Evolutionary conservation across 2,113 vertebrate genomes (phyloP).

Genomic region (Apteryx owenii): DNA sequence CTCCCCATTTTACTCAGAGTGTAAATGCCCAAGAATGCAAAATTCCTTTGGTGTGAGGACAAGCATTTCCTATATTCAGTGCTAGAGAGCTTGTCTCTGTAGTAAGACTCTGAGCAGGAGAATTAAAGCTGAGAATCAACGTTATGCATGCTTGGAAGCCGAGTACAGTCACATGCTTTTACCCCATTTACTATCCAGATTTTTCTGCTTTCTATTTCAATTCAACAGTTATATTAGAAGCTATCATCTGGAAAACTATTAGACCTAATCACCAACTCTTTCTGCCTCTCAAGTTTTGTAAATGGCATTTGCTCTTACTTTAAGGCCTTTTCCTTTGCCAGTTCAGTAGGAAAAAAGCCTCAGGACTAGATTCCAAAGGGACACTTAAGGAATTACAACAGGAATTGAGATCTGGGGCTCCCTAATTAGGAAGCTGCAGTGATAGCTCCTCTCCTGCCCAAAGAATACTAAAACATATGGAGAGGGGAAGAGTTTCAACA

Average conservation of each 20-base stretch:
- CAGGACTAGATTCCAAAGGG: background rate
- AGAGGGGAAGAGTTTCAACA: background rate
- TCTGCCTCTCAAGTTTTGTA: background rate
- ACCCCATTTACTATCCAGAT: background rate
- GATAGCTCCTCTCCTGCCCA: background rate
- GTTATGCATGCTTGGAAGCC: background rate
- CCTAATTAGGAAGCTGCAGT: background rate
- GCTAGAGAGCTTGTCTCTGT: background rate
- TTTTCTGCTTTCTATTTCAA: slow-evolving; percentile 7
- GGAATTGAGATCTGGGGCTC: background rate
- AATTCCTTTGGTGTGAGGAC: background rate
- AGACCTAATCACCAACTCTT: background rate
- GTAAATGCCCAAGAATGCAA: background rate
- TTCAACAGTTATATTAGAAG: slow-evolving; percentile 1
- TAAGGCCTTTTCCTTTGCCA: background rate
- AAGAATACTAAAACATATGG: background rate
- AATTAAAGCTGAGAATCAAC: background rate
- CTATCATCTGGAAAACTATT: background rate
- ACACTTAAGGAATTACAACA: background rate
- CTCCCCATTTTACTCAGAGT: background rate
- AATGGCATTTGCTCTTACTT: background rate
- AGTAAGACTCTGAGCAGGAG: background rate
- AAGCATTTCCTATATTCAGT: background rate
- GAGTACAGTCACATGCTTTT: slow-evolving; percentile 14
- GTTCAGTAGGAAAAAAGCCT: background rate